A percentile compares a stretch with the other conserved stretches of the same genome.
phyloP scores from a whole-genome alignment of 2,888 invertebrate genomes.

The Drosophila suboccidentalis region DNA sequence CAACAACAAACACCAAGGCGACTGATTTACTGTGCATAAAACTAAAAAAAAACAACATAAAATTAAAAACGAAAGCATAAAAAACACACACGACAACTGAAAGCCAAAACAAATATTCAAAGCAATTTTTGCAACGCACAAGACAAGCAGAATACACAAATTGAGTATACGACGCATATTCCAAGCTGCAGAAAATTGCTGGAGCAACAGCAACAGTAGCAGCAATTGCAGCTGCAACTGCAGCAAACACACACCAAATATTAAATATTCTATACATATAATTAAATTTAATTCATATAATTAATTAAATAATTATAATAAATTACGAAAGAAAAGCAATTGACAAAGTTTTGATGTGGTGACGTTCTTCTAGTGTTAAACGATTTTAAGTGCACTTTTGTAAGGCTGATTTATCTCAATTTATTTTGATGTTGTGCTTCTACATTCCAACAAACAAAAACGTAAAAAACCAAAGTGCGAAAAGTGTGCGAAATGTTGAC shows the following conservation, averaged over 20 bases:
- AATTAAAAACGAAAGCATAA: slow-evolving; percentile 5
- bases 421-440: slow-evolving; percentile 85
- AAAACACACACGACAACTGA: background rate
- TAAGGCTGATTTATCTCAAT: slow-evolving; percentile 85
- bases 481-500: slow-evolving; percentile 7
- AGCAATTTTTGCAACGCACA: slow-evolving; percentile 15
- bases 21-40: slow-evolving; percentile 60
- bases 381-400: slow-evolving; percentile 84
- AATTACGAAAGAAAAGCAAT: slow-evolving; percentile 67
- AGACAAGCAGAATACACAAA: slow-evolving; percentile 24
- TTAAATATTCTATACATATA: background rate
- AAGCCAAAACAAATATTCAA: slow-evolving; percentile 2
- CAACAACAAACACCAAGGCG: slow-evolving; percentile 35
- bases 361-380: slow-evolving; percentile 50
- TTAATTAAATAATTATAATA: slow-evolving; percentile 16
- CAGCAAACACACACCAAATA: slow-evolving; percentile 18
- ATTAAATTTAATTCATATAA: slow-evolving; percentile 10
- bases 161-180: slow-evolving; percentile 70
- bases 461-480: slow-evolving; percentile 9
- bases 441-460: slow-evolving; percentile 60
- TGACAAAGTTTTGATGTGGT: slow-evolving; percentile 54
- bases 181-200: slow-evolving; percentile 53
- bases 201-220: slow-evolving; percentile 14
- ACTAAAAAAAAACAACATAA: slow-evolving; percentile 15
- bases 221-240: slow-evolving; percentile 27